Evolutionary conservation across 2,113 vertebrate genomes (phyloP), one percentile per base, ranked within the genome.

Genomic region (Semnornis frantzii): DNA sequence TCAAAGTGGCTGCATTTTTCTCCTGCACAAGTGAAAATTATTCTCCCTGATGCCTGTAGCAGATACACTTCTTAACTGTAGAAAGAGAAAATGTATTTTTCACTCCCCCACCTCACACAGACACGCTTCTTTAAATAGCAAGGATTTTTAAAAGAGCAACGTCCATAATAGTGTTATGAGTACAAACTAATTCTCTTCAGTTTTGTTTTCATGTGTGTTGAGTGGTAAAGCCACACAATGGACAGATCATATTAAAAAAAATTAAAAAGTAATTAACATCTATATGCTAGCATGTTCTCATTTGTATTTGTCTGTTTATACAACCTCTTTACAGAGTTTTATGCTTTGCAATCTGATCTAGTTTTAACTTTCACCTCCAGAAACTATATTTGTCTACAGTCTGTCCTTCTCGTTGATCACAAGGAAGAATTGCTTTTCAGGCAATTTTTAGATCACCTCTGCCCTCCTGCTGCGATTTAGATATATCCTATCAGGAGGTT

Each of bases 391-490:
- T 86, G 73, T 78, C 65, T 74, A 30, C 28, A 63, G 33, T 52
- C 77, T 78, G 46, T 69, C 50, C 15, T 1, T 52, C 54, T 90
- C 69, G n/a, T 42, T 81, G 54, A 20, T 87, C 68, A 88, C 58
- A 89, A 28, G 72, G 69, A 95, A 92, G 57, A 93, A 77, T n/a
- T 90, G 68, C 3, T 95, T 90, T 96, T 81, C 82, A 64, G 54
- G 62, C 65, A 93, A 83, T 92, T 90, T 93, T 96, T 90, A 90
- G 65, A 90, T 89, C 33, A 58, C 23, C 12, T 75, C 31, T 82
- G 19, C 44, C 19, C 46, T 71, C 12, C 54, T 48, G 23, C 17
- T 60, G 57, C 13, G n/a, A 54, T 75, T 91, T 30, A 71, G 31
- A 24, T 74, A 20, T 34, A 78, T 46, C 18, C 9, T 89, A 21